Base-by-base conservation (phyloP, 1,140 invertebrate species). In the Phortica variegata region DNA sequence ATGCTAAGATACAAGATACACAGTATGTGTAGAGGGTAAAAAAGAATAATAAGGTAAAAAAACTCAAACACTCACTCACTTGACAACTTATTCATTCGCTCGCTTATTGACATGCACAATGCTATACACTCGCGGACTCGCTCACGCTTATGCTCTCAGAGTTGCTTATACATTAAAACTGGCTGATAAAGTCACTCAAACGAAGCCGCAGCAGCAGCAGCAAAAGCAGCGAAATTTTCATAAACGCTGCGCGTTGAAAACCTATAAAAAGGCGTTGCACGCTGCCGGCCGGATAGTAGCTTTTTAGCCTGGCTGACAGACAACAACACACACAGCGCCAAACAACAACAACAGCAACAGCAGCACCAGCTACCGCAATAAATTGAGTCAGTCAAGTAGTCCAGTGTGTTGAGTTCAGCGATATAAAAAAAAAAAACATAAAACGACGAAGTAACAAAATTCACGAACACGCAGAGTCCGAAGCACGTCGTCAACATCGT, bases 201-300 rank as follows among this genome's bases (percentile, higher is more conserved):
- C 26, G 12, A 7, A 6, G 6, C 26, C 26, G 6, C 6, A 7
- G 12, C 6, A 12, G 6, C 6, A 29, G 12, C 12, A 7, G 26
- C 26, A 29, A 29, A 12, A 29, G n/a, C n/a, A n/a, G n/a, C n/a
- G n/a, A 29, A 29, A 6, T 29, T 29, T 29, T 29, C 6, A 29
- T 7, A 29, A 29, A 29, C 26, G 26, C 26, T 29, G 26, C 47
- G 17, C 18, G 7, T 17, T 44, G 60, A 60, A 63, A 66, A 66
- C 37, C 53, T 66, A 66, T 66, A 66, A 68, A 66, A 66, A 63
- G 13, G 63, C 21, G 3, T 53, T 54, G 38, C 54, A 60, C 42
- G 52, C 36, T 39, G 63, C 63, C 63, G 62, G 63, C 60, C 56
- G 62, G 56, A 66, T 61, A 65, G 62, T 66, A 68, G 63, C 63